Evolutionary conservation across 2,888 invertebrate genomes (phyloP).

Genomic region (Matsumyia berberina): DNA sequence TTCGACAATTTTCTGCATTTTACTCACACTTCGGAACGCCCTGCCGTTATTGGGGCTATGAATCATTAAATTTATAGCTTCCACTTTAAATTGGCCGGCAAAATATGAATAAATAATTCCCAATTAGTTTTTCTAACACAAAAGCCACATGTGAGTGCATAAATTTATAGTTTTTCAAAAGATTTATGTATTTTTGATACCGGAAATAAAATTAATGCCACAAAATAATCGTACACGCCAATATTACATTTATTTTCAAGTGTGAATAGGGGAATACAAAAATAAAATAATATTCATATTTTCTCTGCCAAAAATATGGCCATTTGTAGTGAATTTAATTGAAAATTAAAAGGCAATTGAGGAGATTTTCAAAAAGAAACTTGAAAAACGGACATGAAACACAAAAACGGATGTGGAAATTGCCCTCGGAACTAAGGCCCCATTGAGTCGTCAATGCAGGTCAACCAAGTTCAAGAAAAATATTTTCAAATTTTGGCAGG

Average conservation of each 20-base stretch:
- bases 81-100: constrained; percentile 4
- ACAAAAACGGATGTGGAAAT: not conserved
- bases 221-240: constrained; percentile 28
- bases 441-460: too few species aligned
- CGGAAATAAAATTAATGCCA: constrained; percentile 33
- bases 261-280: constrained; percentile 22
- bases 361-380: too few species aligned
- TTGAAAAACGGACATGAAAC: too few species aligned
- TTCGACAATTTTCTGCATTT: not conserved
- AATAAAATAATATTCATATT: constrained; percentile 28
- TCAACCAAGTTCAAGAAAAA: not conserved
- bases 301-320: constrained; percentile 2
- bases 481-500: too few species aligned
- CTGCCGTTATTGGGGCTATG: not conserved
- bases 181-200: constrained; percentile 22
- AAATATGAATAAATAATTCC: constrained; percentile 30
- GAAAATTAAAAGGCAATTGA: too few species aligned
- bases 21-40: not conserved
- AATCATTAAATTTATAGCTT: constrained; percentile 7
- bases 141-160: not conserved
- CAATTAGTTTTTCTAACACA: constrained; percentile 9
- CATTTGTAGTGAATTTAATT: too few species aligned
- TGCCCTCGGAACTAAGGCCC: too few species aligned
- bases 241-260: constrained; percentile 42
- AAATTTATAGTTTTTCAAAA: constrained; percentile 23